Evolutionary conservation across 2,797 vertebrate species (phyloP).

Genomic region (Limnodromus scolopaceus): DNA sequence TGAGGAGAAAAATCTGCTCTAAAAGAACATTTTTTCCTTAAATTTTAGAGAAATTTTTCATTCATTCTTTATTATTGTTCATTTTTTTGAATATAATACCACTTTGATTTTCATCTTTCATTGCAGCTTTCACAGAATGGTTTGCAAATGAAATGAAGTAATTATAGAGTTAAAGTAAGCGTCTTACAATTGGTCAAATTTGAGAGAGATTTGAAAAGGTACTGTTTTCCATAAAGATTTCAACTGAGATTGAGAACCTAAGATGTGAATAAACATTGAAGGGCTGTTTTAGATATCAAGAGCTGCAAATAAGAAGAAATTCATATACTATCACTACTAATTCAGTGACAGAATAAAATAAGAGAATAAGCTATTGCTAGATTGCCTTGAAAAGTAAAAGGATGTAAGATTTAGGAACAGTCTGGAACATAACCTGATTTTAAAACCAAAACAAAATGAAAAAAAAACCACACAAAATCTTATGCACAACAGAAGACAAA

Average conservation of each 20-base stretch:
- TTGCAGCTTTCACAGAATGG: not conserved
- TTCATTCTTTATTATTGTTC: not conserved
- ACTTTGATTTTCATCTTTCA: not conserved
- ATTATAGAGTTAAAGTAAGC: constrained; percentile 4
- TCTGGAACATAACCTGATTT: not conserved
- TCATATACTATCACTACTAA: not conserved
- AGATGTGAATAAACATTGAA: not conserved
- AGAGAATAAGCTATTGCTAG: not conserved
- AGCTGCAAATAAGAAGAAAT: not conserved
- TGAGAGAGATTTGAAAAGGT: not conserved
- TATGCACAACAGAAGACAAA: rapidly evolving
- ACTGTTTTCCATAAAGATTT: not conserved
- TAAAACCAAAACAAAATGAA: not conserved
- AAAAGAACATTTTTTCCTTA: not conserved
- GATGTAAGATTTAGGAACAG: not conserved
- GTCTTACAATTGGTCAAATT: not conserved
- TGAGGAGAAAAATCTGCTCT: not conserved
- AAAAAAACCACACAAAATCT: not conserved
- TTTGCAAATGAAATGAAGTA: not conserved
- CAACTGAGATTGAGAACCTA: not conserved
- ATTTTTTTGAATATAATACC: not conserved
- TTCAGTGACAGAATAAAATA: not conserved
- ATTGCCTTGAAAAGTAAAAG: not conserved
- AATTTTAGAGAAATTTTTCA: not conserved
- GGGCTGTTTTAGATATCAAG: not conserved